Base-by-base conservation (phyloP, 2,797 vertebrate species). In the Sebastes reedi region DNA sequence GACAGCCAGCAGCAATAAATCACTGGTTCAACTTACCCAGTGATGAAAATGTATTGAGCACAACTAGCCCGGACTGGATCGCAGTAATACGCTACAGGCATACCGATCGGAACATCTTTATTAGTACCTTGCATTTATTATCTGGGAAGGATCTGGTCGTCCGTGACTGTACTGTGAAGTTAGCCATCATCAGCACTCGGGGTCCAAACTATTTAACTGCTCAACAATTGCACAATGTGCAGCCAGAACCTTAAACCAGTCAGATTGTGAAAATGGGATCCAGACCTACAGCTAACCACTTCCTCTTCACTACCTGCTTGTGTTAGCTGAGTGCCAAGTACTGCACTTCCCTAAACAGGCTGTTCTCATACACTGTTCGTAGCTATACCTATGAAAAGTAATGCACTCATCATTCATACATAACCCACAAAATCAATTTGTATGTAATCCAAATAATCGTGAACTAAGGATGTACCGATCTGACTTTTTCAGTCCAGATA, bases 31-130 rank as follows among this genome's bases (percentile, higher is more conserved):
- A 72, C 83, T 82, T 66, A 30, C 32, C 39, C 67, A 69, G 55
- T 76, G 77, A 91, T 86, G 65, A 83, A 88, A 87, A 84, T 72
- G 34, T 80, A 87, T 79, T 72, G 52, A 77, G 65, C 52, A 75
- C 46, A 79, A 77, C 46, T 24, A 78, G 64, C 61, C 42, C 22
- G 29, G 64, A 9, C 60, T 77, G 73, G 61, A 75, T 80, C 78
- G 75, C 46, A 79, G 18, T 14, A 20, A 61, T 29, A 32, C 1
- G 16, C 62, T 70, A 70, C 82, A 67, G 59, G 62, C 67, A 62
- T 4, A 78, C 30, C 73, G 18, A 72, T 52, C 62, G 67, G 79
- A 84, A 83, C 75, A 69, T 79, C 77, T 85, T 82, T 80, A 84
- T 85, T 81, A 74, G 54, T 50, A 70, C n/a, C 60, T 80, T 86